A percentile compares a stretch with the other conserved stretches of the same genome.
phyloP scores from a whole-genome alignment of 2,797 vertebrate genomes.

The Otolemur crassicaudatus region DNA sequence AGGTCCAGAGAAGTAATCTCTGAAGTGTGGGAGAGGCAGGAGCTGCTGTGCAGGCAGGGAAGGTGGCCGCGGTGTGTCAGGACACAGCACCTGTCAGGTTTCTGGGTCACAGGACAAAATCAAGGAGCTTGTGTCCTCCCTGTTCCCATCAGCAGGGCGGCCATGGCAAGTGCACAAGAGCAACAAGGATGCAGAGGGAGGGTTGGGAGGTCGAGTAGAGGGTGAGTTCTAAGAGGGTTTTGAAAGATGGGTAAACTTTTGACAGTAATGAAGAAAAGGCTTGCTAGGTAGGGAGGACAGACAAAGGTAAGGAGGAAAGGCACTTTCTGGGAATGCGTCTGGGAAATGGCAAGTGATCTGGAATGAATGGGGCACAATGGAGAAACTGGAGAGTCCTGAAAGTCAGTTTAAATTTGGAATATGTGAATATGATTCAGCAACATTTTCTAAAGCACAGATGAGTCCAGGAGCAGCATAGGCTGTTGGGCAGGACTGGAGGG shows the following conservation, averaged over 20 bases:
- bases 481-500: neutral
- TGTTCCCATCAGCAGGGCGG: neutral
- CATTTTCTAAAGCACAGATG: neutral
- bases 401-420: neutral
- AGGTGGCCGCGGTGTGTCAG: neutral
- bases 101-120: neutral
- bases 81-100: neutral
- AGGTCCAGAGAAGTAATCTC: neutral
- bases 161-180: neutral
- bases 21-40: neutral
- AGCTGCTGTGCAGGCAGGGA: neutral
- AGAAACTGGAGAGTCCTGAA: neutral
- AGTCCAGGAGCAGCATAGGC: neutral
- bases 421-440: neutral
- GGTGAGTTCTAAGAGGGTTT: neutral
- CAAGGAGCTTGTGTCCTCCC: neutral
- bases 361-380: neutral
- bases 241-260: neutral
- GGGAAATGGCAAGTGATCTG: neutral
- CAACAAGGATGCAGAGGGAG: neutral
- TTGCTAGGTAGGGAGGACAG: neutral
- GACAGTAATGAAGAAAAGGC: neutral
- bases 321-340: neutral
- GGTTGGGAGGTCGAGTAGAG: neutral
- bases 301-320: neutral